These are phyloP conservation scores for Ciconia boyciana DNA, from an alignment of 2,113 vertebrate genomes.

Conservation along the genomic window DNA sequence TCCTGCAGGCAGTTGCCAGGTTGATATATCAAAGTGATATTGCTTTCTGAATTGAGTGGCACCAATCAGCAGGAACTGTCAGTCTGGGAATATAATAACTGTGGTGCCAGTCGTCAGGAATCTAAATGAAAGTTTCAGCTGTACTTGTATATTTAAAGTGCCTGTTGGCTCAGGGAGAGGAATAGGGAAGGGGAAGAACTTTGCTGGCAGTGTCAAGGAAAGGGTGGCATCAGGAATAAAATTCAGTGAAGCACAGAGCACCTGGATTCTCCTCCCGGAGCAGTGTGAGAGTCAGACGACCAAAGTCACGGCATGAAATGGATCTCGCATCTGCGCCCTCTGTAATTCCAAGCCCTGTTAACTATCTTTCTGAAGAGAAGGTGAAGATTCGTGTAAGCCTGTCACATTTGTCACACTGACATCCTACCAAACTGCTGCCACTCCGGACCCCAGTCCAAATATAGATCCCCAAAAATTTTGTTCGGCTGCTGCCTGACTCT, in stretches of 20 bases:
- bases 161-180: background rate
- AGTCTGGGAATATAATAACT: slow-evolving; percentile 57
- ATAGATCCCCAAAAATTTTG: background rate
- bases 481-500: background rate
- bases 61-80: slow-evolving; percentile 62
- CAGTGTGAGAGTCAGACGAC: background rate
- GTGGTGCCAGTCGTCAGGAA: slow-evolving; percentile 52
- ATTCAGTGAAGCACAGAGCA: background rate
- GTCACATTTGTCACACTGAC: background rate
- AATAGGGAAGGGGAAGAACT: background rate
- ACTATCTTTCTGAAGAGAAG: background rate
- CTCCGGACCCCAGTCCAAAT: background rate
- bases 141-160: slow-evolving; percentile 32
- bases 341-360: background rate
- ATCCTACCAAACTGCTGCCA: background rate
- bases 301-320: background rate
- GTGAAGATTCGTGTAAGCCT: background rate
- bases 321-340: background rate
- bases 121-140: slow-evolving; percentile 47
- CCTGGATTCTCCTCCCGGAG: background rate
- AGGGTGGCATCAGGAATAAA: background rate
- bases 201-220: background rate
- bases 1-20: slow-evolving; percentile 56
- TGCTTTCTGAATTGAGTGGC: slow-evolving; percentile 62
- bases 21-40: slow-evolving; percentile 51